phyloP scores from a whole-genome alignment of 2,888 invertebrate species.

The Dendrolimus pini region DNA sequence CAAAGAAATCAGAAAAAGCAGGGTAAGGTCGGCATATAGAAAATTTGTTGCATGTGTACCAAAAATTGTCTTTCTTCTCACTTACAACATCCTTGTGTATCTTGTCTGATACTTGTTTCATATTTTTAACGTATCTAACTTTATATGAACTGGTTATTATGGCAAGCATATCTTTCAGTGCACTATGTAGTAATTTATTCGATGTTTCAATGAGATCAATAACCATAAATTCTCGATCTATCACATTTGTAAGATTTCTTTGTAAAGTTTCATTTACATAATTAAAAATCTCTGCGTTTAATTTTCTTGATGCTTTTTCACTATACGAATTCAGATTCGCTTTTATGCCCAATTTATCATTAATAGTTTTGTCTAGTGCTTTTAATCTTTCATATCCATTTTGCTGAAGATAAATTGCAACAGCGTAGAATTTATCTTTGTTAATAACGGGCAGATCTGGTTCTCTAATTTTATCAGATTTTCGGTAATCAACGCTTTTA shows the following conservation, averaged over 20 bases:
- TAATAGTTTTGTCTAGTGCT: neutral
- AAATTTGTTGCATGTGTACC: conserved; percentile 22
- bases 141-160: conserved; percentile 10
- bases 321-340: neutral
- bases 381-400: neutral
- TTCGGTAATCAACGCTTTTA: neutral
- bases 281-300: neutral
- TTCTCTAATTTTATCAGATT: neutral
- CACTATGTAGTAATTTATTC: conserved; percentile 16
- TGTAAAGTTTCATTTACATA: neutral
- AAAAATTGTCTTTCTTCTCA: conserved; percentile 24
- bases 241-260: neutral
- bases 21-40: conserved; percentile 32
- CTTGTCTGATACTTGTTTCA: conserved; percentile 5
- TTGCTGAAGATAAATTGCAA: neutral
- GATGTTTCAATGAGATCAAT: conserved; percentile 25
- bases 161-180: conserved; percentile 15
- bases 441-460: neutral
- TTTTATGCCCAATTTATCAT: neutral
- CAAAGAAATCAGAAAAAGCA: conserved; percentile 28
- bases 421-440: neutral
- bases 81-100: conserved; percentile 14
- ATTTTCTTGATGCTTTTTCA: neutral
- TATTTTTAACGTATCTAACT: neutral
- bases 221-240: conserved; percentile 21